Evolutionary conservation across 2,888 invertebrate species (phyloP), one percentile per base, ranked within the genome.

Genomic region (Acronicta alni): DNA sequence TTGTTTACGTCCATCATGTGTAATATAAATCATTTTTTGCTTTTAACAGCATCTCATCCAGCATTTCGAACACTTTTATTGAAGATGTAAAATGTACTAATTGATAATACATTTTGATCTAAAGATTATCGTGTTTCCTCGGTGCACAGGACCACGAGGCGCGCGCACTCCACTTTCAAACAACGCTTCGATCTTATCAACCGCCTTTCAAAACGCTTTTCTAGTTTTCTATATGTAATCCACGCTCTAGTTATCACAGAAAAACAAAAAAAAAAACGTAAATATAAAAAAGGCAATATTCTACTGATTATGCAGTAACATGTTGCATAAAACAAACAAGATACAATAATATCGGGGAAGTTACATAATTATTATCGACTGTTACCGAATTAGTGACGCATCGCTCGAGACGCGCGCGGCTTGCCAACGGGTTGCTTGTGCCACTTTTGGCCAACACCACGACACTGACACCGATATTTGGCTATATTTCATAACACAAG

Each of bases 391-490:
- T 77, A 77, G 81, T 91, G 92, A 91, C 90, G 90, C 92, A 91
- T 85, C 79, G 74, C 55, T 69, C 78, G 77, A 78, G 81, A 85
- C 88, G 86, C 82, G 83, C 69, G 71, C 60, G 67, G 90, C 79
- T 79, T 92, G 73, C 86, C 76, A 84, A 91, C 83, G 72, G 70
- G 73, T 78, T 68, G 71, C 75, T 79, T 85, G 90, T 85, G 84
- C 92, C 79, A 84, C 82, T 89, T 91, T 86, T 80, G 78, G 77
- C 52, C 59, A 61, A 71, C 73, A 75, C 75, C 79, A 73, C 84
- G 91, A 89, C 93, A 91, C 80, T 92, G 93, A 92, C 93, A 88
- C 86, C 86, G 83, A 89, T 91, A 83, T 76, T 76, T 74, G 67
- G 84, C 86, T 89, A 89, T 89, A 86, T 86, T 88, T 87, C 87